Evolutionary conservation across 2,888 invertebrate species (phyloP).

Genomic region (Griposia aprilina): DNA sequence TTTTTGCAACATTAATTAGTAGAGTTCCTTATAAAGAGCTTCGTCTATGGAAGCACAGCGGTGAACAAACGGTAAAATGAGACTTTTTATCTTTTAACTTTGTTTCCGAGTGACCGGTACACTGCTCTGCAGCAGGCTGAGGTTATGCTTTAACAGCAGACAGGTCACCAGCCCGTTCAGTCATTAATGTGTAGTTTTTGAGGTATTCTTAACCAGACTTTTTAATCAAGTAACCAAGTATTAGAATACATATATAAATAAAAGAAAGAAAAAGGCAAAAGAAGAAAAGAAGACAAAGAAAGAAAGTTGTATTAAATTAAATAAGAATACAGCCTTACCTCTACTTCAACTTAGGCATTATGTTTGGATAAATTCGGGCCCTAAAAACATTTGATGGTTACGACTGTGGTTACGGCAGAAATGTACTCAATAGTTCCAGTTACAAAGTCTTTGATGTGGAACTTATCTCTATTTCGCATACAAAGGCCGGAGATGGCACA

Average conservation of each 20-base stretch:
- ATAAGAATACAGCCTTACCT: background rate
- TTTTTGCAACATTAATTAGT: slow-evolving; percentile 22
- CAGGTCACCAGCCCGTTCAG: background rate
- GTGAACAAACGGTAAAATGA: background rate
- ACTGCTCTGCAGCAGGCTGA: background rate
- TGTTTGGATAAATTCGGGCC: background rate
- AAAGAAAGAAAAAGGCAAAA: background rate
- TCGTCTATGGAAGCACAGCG: background rate
- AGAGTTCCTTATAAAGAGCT: background rate
- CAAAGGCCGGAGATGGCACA: slow-evolving; percentile 40
- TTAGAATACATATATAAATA: background rate
- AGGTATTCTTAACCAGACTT: background rate
- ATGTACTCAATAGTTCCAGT: slow-evolving; percentile 34
- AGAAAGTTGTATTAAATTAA: background rate
- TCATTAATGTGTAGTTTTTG: background rate
- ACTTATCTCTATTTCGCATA: slow-evolving; percentile 46
- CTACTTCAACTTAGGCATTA: background rate
- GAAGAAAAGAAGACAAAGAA: background rate
- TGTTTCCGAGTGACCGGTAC: background rate
- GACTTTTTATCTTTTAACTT: slow-evolving; percentile 6
- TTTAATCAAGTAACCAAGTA: background rate
- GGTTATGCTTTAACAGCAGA: background rate
- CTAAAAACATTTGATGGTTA: slow-evolving; percentile 24
- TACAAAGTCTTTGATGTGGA: slow-evolving; percentile 41
- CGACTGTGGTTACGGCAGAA: slow-evolving; percentile 30